Base-by-base conservation (phyloP, 2,113 vertebrate genomes). In the Morphnarchus princeps region DNA sequence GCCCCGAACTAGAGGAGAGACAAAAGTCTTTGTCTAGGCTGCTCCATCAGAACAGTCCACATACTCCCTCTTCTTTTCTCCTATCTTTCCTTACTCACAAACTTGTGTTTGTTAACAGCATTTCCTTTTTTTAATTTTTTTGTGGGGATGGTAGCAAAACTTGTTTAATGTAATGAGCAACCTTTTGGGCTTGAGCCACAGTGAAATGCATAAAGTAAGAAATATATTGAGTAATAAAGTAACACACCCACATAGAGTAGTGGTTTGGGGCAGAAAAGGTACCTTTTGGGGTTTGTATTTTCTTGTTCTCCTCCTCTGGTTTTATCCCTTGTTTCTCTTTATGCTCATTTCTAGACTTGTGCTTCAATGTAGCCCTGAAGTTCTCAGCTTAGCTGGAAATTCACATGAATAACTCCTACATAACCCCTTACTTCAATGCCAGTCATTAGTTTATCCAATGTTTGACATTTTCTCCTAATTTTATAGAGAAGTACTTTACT, bases 1-100 rank as follows among this genome's bases (percentile, higher is more conserved):
- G 1, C 6, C 6, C 5, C 6, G 4, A n/a, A 24, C 34, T 6
- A 49, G 9, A 25, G 47, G 24, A 25, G 11, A 65, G 5, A 12
- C 13, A 34, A 16, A 67, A 72, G 26, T 25, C 26, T 47, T 32
- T 54, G 17, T 43, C 40, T 17, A 47, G 19, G 59, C 16, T 50
- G 4, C 13, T 69, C 25, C 17, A 4, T 34, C 47, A 47, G 26
- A 71, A 12, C 11, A 43, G 16, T 18, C 8, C 21, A 20, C 9
- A 7, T 11, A 26, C 2, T 65, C 25, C 13, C 6, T 65, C 32
- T 47, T 28, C 17, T 63, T 66, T 43, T 31, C 21, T 45, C 34
- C 32, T 7, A 1, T 42, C 26, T 13, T n/a, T 62, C 12, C 43
- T 61, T 61, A 19, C 40, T 45, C 34, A 78, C 42, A 71, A 57